A percentile compares a stretch with the other conserved stretches of the same genome.
These are phyloP conservation scores for Microtus pennsylvanicus DNA, from an alignment of 2,113 vertebrate species.

Conservation along the genomic window DNA sequence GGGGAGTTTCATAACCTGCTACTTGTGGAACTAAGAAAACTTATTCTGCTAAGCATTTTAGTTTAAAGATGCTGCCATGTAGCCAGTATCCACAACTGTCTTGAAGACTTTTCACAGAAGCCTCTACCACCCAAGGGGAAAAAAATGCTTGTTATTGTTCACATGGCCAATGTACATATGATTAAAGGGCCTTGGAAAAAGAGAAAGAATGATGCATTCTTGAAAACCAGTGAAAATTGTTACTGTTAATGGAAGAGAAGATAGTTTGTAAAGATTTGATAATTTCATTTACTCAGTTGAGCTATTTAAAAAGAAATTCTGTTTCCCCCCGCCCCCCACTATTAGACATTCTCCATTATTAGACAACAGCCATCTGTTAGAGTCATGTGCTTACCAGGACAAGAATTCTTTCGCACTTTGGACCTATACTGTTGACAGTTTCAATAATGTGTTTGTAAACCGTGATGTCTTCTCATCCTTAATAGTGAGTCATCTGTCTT, in stretches of 20 bases:
- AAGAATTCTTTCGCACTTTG: conserved; percentile 39
- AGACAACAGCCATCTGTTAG: conserved; percentile 39
- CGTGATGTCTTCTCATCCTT: conserved; percentile 58
- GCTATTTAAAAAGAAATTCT: conserved; percentile 51
- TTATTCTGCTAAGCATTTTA: not conserved
- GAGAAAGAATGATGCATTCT: not conserved
- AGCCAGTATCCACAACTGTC: not conserved
- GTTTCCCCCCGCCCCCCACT: not conserved
- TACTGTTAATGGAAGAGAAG: not conserved
- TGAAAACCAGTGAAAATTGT: conserved; percentile 14
- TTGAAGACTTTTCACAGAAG: not conserved
- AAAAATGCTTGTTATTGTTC: not conserved
- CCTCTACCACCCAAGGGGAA: not conserved
- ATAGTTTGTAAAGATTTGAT: conserved; percentile 11
- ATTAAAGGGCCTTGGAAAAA: conserved; percentile 10
- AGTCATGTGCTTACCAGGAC: conserved; percentile 34
- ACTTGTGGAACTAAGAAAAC: conserved; percentile 28
- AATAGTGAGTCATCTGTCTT: conserved; percentile 31
- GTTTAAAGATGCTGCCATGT: not conserved
- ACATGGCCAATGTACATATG: not conserved
- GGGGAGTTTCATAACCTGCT: not conserved
- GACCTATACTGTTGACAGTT: conserved; percentile 46
- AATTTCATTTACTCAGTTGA: conserved; percentile 40
- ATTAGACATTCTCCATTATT: not conserved
- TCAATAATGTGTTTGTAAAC: conserved; percentile 58